These are phyloP conservation scores for Willisornis vidua DNA, from an alignment of 2,113 vertebrate species.

Conservation along the genomic window DNA sequence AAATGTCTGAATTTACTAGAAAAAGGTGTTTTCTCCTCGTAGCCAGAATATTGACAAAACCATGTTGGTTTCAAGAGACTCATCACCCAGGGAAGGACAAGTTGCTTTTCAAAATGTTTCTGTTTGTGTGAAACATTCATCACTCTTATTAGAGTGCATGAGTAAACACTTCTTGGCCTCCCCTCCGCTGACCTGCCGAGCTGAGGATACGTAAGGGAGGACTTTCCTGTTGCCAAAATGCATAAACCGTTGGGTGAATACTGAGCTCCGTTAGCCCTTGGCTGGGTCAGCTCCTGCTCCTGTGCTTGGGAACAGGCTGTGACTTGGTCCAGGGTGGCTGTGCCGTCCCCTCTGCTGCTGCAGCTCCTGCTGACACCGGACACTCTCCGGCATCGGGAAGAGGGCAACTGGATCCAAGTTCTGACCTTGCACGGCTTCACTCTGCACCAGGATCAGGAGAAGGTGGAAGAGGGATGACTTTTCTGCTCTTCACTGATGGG, in stretches of 20 bases:
- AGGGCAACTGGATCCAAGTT: background rate
- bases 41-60: background rate
- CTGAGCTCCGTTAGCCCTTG: background rate
- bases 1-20: background rate
- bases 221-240: background rate
- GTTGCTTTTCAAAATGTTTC: background rate
- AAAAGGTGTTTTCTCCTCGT: background rate
- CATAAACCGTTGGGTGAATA: background rate
- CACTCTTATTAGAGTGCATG: background rate
- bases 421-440: background rate
- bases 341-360: background rate
- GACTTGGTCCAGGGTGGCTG: background rate
- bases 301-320: background rate
- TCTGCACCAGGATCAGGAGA: background rate
- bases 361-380: background rate
- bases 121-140: background rate
- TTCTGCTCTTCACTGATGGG: background rate
- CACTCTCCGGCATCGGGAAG: background rate
- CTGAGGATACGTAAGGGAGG: background rate
- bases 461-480: background rate
- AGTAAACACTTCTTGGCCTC: background rate
- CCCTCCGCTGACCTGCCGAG: background rate
- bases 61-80: background rate
- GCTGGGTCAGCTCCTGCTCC: background rate
- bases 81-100: background rate